phyloP scores from a whole-genome alignment of 2,888 invertebrate genomes.

The Mylabris sibirica region DNA sequence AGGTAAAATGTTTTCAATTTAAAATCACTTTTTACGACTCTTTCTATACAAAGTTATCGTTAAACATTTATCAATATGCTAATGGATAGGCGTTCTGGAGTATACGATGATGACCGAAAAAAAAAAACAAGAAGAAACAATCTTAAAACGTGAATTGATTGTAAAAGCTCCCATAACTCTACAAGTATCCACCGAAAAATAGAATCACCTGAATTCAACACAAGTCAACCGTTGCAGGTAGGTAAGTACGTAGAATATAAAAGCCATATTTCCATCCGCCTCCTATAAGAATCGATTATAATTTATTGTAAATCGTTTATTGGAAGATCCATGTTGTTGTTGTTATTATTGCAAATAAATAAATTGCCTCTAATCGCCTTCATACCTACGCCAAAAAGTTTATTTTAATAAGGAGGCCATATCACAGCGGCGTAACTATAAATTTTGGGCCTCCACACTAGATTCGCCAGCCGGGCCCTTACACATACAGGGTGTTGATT shows the following conservation, averaged over 20 bases:
- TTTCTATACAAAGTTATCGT: constrained; percentile 3
- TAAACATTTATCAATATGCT: constrained; percentile 8
- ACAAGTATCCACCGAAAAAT: neutral
- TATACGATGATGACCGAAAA: neutral
- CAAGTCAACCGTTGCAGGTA: neutral
- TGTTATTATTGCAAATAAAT: neutral
- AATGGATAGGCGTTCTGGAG: neutral
- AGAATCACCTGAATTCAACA: neutral
- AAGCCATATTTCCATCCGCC: constrained; percentile 1
- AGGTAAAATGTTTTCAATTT: neutral
- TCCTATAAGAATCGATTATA: neutral
- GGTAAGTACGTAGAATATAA: neutral
- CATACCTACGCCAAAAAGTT: neutral
- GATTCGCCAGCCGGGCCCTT: no score
- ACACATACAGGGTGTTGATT: no score
- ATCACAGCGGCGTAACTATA: no score
- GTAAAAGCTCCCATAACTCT: neutral
- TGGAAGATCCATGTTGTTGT: neutral
- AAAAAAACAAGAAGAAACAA: neutral
- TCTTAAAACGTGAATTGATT: neutral
- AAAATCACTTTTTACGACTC: constrained; percentile 3
- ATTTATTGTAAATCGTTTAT: neutral
- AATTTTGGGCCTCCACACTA: no score
- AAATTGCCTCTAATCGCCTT: neutral
- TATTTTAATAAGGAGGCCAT: neutral